Conservation (phyloP, 2,797 vertebrate genomes). For the Bufotes viridis region DNA sequence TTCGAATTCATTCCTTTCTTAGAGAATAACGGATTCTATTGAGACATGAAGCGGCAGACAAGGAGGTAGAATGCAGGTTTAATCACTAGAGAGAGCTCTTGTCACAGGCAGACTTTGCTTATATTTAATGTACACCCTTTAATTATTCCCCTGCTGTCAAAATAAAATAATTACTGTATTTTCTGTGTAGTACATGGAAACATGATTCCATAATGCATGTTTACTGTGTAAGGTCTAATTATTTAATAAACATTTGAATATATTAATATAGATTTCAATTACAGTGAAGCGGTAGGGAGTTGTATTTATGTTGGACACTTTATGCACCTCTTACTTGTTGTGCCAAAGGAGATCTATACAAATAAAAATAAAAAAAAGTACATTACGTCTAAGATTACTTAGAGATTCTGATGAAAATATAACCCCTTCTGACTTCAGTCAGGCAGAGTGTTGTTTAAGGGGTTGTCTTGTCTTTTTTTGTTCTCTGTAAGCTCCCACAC, state of each 20-base stretch:
- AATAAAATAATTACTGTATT: not conserved
- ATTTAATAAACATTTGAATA: not conserved
- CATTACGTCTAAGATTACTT: no score
- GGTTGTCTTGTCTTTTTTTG: no score
- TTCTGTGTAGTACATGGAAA: not conserved
- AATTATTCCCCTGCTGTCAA: conserved; percentile 7
- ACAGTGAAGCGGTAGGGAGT: not conserved
- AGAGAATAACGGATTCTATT: not conserved
- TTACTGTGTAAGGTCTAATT: not conserved
- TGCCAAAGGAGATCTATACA: no score
- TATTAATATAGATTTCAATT: not conserved
- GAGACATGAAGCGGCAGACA: not conserved
- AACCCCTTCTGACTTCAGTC: no score
- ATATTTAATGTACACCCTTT: not conserved
- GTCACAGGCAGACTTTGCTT: not conserved
- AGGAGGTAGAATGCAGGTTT: not conserved
- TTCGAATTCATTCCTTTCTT: not conserved
- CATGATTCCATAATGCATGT: not conserved
- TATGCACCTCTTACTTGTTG: not conserved
- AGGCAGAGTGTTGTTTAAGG: no score
- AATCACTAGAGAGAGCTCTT: conserved; percentile 5
- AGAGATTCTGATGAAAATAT: no score
- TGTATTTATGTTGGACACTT: not conserved
- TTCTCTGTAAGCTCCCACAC: no score
- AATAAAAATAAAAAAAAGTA: no score